phyloP scores from a whole-genome alignment of 2,888 invertebrate genomes.

The Cremastinae sp. region DNA sequence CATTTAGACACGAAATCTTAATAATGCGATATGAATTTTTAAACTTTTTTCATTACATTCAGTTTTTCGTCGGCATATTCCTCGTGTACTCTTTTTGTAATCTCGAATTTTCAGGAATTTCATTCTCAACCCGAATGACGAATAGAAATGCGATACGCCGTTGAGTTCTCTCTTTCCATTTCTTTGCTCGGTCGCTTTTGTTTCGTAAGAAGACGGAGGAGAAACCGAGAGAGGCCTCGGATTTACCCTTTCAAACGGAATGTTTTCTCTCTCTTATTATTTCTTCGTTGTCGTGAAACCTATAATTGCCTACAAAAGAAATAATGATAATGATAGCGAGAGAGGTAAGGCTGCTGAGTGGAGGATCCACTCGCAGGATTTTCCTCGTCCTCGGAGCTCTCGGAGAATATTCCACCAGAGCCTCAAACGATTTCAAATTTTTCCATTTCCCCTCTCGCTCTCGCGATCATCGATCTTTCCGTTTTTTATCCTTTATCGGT shows the following conservation, averaged over 20 bases:
- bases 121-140: too few species aligned
- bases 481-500: slow-evolving; percentile 30
- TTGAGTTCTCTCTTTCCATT: too few species aligned
- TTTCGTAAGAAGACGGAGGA: too few species aligned
- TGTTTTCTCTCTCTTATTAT: neutral
- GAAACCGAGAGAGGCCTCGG: slow-evolving; percentile 22
- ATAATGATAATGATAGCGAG: slow-evolving; percentile 36
- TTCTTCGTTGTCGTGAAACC: slow-evolving; percentile 26
- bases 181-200: too few species aligned
- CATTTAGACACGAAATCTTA: too few species aligned
- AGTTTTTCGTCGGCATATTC: too few species aligned
- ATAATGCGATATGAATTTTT: too few species aligned
- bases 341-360: slow-evolving; percentile 1
- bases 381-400: neutral
- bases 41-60: too few species aligned
- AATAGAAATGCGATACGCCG: too few species aligned
- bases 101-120: too few species aligned
- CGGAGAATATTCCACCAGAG: slow-evolving; percentile 11
- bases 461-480: slow-evolving; percentile 47
- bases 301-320: slow-evolving; percentile 49
- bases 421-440: slow-evolving; percentile 33
- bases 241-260: slow-evolving; percentile 13
- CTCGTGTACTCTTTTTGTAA: too few species aligned
- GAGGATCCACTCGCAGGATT: neutral
- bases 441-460: slow-evolving; percentile 40